Evolutionary conservation across 2,113 vertebrate genomes (phyloP), one percentile per base, ranked within the genome.

Genomic region (Psephotus haematonotus): DNA sequence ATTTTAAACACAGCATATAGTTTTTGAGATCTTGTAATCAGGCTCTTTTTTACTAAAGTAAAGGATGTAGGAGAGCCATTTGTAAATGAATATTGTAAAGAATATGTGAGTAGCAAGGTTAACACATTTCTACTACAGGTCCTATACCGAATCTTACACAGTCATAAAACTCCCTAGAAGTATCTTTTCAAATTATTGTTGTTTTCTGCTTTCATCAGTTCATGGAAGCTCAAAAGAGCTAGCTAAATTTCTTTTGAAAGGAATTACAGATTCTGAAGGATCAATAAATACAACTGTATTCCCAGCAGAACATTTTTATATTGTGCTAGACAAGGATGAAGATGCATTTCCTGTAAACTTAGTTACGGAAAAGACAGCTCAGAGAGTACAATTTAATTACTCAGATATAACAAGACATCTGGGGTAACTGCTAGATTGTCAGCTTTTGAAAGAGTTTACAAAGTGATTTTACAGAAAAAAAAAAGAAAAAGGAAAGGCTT

Each of bases 371-470:
- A 97, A 95, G 92, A 95, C 94, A 95, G 92, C 59, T 93, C 59
- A 85, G 86, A 93, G 93, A 96, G 70, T 90, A 86, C 43, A 95
- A 95, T 95, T 96, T 96, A 92, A 96, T 97, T 96, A 94, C 84
- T 64, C 71, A 63, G 49, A 53, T 77, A 82, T 67, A 96, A 96
- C 65, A 95, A 94, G 86, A 87, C 81, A 91, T 82, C 86, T 87
- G 77, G 91, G 91, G 84, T 87, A 91, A 72, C 53, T 86, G 39
- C 49, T 75, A 84, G 82, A 95, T 53, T 95, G 95, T 55, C 81
- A 95, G 86, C 33, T 91, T 88, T 89, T 63, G 64, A 83, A 89
- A 95, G 75, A 77, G 44, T 90, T 93, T 84, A 75, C 39, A 43
- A 92, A 89, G 57, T 79, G 62, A 72, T 89, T 95, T 93, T 78